These are phyloP conservation scores for Andrena praecox DNA, from an alignment of 2,888 invertebrate species.

Conservation along the genomic window DNA sequence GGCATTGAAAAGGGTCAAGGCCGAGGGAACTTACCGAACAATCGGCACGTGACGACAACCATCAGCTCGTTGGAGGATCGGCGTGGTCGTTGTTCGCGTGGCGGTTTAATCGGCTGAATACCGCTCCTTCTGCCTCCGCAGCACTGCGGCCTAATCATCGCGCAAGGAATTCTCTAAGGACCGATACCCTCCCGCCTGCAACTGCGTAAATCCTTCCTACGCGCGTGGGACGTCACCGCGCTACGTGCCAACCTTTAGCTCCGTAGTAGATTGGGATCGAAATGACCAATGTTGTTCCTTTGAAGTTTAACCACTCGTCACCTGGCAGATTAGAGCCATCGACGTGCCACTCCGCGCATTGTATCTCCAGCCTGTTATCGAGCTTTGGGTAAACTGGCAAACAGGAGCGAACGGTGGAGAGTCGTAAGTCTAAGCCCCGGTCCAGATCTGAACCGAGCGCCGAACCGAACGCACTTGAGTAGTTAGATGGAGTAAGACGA, in stretches of 20 bases:
- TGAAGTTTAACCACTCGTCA: neutral
- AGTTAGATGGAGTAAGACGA: too few species aligned
- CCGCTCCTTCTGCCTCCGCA: constrained; percentile 25
- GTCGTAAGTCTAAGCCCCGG: neutral
- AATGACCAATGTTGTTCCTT: neutral
- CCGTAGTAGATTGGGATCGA: neutral
- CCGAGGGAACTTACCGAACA: constrained; percentile 25
- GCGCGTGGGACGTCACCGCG: neutral
- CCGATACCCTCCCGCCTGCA: constrained; percentile 1
- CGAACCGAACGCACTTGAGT: too few species aligned
- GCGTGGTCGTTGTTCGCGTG: constrained; percentile 6
- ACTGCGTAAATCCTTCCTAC: constrained; percentile 13
- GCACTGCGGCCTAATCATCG: neutral
- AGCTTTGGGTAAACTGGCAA: neutral
- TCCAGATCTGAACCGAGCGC: too few species aligned
- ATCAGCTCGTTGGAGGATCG: constrained; percentile 19
- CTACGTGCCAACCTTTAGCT: neutral
- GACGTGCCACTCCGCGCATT: neutral
- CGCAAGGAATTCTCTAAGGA: constrained; percentile 26
- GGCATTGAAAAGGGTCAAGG: constrained; percentile 63
- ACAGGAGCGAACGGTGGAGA: neutral
- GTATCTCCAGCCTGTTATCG: neutral
- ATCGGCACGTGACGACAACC: constrained; percentile 44
- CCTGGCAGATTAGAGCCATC: neutral
- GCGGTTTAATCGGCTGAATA: constrained; percentile 48